Percentiles rank a stretch among this genome's conserved stretches.
These are phyloP conservation scores for Phrynocephalus vlangalii DNA, from an alignment of 2,797 vertebrate genomes.

Conservation along the genomic window DNA sequence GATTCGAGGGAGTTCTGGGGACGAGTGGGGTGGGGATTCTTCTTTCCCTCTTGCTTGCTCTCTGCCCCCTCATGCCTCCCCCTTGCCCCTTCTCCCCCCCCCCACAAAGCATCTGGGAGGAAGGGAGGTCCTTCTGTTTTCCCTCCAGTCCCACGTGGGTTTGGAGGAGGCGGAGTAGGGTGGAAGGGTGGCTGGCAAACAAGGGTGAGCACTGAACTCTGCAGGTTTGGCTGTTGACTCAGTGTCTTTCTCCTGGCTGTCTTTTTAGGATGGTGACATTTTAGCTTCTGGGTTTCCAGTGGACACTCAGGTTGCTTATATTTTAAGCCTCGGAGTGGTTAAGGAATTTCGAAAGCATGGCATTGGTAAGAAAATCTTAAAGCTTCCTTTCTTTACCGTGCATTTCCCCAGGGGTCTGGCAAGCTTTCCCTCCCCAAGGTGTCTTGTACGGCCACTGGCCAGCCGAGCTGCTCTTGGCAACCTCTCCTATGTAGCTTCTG, in stretches of 20 bases:
- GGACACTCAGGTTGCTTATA: slow-evolving; percentile 98
- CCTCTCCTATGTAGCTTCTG: neutral
- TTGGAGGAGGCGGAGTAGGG: neutral
- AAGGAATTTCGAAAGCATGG: slow-evolving; percentile 99
- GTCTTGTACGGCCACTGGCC: neutral
- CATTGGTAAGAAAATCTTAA: slow-evolving; percentile 86
- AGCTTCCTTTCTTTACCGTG: neutral
- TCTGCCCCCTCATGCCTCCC: neutral
- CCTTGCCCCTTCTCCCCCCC: neutral
- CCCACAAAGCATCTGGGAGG: neutral
- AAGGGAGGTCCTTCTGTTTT: too few species aligned
- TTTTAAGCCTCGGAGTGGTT: slow-evolving; percentile 96
- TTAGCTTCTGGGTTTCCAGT: slow-evolving; percentile 96
- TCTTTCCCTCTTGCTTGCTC: too few species aligned
- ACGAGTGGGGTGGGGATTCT: neutral
- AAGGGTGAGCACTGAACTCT: neutral
- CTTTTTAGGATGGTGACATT: slow-evolving; percentile 95
- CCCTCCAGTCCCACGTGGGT: too few species aligned
- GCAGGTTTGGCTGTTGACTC: neutral
- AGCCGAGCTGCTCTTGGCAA: neutral
- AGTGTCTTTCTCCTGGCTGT: slow-evolving; percentile 42
- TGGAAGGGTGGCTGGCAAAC: neutral
- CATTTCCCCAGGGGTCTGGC: neutral
- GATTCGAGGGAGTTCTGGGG: too few species aligned
- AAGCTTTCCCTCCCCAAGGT: neutral